Base-by-base conservation (phyloP, 2,113 vertebrate species). In the Scomber colias region DNA sequence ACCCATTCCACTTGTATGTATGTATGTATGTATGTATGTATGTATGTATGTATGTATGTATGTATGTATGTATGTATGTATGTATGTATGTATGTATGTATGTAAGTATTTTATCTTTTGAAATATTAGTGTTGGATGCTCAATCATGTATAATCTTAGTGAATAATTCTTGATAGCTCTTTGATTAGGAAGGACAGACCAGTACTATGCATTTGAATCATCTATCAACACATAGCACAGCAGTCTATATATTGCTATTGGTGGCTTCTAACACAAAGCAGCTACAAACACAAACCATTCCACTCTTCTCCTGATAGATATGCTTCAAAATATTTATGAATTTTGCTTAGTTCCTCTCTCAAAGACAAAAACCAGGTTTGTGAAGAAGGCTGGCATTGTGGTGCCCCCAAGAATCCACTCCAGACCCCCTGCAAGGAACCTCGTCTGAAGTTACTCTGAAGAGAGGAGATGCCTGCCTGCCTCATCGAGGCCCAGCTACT, bases 371-470 rank as follows among this genome's bases (percentile, higher is more conserved):
- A 83, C 69, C 79, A 80, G 63, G 76, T 82, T 81, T 89, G 71
- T 71, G 79, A 86, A 72, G 81, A 16, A 76, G 56, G 60, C 65
- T 81, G 88, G 87, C 71, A 75, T 64, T 59, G 64, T 61, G 57
- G 74, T 84, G 84, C 73, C 82, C 85, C 71, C 86, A 79, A 86
- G 80, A 91, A 89, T 75, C 62, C 57, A 85, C 79, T 86, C 54
- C 78, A 90, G 90, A 92, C 87, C 91, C 91, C 92, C 93, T 24
- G 70, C 82, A 51, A 89, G 61, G 85, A 89, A 83, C 35, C 57
- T 63, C 59, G 45, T 91, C 89, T 94, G 93, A 94, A 92, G 91
- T 87, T 77, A 19, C 72, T 76, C 63, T 46, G 86, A 83, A 77
- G 68, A 87, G 83, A 77, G 62, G 76, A 85, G 80, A 85, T 74